Conservation (phyloP, 2,888 invertebrate genomes). For the Torymus auratus region DNA sequence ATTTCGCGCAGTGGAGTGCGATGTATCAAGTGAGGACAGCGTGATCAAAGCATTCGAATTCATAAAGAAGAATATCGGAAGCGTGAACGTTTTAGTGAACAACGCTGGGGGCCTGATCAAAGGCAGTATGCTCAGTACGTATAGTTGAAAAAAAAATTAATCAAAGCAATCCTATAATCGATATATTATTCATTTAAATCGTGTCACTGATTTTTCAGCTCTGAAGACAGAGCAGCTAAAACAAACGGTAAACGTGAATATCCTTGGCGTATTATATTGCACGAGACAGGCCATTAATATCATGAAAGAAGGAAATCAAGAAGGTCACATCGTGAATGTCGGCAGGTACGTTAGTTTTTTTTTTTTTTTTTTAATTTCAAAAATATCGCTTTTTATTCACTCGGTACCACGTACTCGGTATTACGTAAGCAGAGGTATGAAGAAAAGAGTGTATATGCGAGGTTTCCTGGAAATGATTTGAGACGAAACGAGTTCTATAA, state of each 20-base stretch:
- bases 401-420: too few species aligned
- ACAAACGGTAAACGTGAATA: constrained; percentile 58
- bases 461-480: too few species aligned
- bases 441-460: too few species aligned
- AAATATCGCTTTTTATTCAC: too few species aligned
- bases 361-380: too few species aligned
- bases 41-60: constrained; percentile 68
- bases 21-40: constrained; percentile 67
- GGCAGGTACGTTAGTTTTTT: constrained; percentile 59
- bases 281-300: constrained; percentile 61
- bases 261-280: constrained; percentile 63
- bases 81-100: constrained; percentile 72
- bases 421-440: too few species aligned
- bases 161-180: too few species aligned
- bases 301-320: constrained; percentile 61
- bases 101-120: constrained; percentile 43
- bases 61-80: constrained; percentile 69
- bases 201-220: background rate
- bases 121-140: too few species aligned
- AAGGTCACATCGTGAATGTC: constrained; percentile 63
- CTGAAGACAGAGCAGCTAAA: background rate
- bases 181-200: too few species aligned
- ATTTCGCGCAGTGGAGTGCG: too few species aligned
- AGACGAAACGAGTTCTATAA: too few species aligned
- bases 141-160: too few species aligned